Evolutionary conservation across 2,113 vertebrate genomes (phyloP), one percentile per base, ranked within the genome.

Genomic region (Hippocampus guttulatus): DNA sequence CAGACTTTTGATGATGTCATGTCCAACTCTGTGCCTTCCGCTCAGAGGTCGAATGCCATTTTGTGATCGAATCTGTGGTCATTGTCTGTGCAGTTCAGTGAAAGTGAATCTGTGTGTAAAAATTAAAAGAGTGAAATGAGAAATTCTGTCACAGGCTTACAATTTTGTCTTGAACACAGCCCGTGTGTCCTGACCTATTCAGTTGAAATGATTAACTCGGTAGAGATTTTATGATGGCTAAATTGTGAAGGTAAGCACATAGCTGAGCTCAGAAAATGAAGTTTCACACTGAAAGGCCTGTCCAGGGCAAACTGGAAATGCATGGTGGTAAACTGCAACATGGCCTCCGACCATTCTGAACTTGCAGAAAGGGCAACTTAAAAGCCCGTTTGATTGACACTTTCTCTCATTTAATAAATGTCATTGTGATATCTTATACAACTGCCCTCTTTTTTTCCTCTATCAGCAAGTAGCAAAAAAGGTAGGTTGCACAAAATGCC

Each of bases 11-110:
- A 62, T 23, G 69, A 33, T 78, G 65, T 73, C 27, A 70, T 21
- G 74, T 81, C 68, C 60, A 81, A 77, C 70, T 75, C 47, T 84
- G 76, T 84, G 82, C 85, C 84, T 90, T 86, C 71, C 66, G 80
- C 73, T 72, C 77, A 65, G 71, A 69, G 65, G 69, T 55, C 57
- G 75, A 75, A 64, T 62, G 38, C 33, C 47, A 11, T 43, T 74
- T 71, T 68, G 80, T 82, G 70, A 76, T 67, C 69, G 51, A 62
- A 75, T 55, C 70, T 45, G 70, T 84, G 78, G 65, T 73, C 54
- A 30, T 55, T 41, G 74, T 85, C 58, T 78, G 76, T 82, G 75
- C 67, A 54, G 60, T 81, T 80, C 33, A 71, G 81, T 77, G 67
- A 68, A 74, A 64, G 63, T 75, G 76, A 75, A 71, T 79, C 67